Evolutionary conservation across 2,113 vertebrate genomes (phyloP).

Genomic region (Sclerurus mexicanus): DNA sequence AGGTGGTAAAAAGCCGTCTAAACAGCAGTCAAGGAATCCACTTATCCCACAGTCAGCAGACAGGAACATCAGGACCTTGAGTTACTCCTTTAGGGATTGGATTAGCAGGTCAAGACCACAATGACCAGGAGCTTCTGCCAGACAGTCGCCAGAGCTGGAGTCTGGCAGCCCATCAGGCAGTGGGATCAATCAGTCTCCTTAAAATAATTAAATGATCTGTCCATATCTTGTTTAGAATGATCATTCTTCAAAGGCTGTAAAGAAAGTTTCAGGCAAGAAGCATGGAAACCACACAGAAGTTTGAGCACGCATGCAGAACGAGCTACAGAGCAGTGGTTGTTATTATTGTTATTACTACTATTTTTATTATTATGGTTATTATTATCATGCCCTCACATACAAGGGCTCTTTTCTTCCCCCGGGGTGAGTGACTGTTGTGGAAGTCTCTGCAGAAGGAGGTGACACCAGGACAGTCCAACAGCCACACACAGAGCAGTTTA

Average conservation of each 20-base stretch:
- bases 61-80: neutral
- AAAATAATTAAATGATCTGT: neutral
- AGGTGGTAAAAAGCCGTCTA: neutral
- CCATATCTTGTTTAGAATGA: neutral
- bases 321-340: neutral
- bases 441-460: neutral
- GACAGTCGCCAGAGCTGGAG: neutral
- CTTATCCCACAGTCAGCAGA: neutral
- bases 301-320: neutral
- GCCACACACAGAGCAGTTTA: neutral
- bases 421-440: neutral
- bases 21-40: neutral
- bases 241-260: neutral
- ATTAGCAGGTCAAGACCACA: conserved; percentile 5
- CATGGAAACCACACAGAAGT: neutral
- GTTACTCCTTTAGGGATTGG: neutral
- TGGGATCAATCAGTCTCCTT: neutral
- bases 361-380: neutral
- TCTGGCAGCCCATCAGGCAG: neutral
- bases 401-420: neutral
- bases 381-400: neutral
- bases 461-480: neutral
- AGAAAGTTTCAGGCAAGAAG: neutral
- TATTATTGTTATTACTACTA: neutral
- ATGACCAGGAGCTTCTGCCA: neutral